Percentiles rank a stretch among this genome's conserved stretches.
Evolutionary conservation across 2,113 vertebrate genomes (phyloP).

Genomic region (Ibidorhyncha struthersii): DNA sequence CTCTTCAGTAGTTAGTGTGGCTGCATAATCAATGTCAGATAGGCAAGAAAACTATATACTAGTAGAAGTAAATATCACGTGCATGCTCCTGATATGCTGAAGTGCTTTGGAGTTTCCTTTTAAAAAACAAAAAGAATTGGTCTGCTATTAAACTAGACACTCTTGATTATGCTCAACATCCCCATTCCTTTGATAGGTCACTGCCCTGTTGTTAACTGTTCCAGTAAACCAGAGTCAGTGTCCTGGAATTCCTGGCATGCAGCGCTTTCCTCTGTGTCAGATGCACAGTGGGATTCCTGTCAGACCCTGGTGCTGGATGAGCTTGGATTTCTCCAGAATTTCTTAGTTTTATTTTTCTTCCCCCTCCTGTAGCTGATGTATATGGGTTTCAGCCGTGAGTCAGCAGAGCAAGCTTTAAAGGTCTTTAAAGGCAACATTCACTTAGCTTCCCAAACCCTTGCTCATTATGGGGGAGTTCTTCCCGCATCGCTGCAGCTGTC

Average conservation of each 20-base stretch:
- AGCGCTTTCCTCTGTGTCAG: not conserved
- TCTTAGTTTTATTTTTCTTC: not conserved
- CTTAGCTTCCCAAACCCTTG: conserved; percentile 85
- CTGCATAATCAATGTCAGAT: not conserved
- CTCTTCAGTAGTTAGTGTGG: not conserved
- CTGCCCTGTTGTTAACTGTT: conserved; percentile 56
- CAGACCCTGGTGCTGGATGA: not conserved
- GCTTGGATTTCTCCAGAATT: not conserved
- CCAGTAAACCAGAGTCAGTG: conserved; percentile 47
- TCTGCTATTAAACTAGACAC: not conserved
- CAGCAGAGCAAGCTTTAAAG: conserved; percentile 76
- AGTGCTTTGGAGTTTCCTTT: conserved; percentile 1
- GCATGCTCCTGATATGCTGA: not conserved
- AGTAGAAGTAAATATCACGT: not conserved
- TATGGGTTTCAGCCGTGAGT: conserved; percentile 81
- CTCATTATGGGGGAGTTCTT: conserved; percentile 81
- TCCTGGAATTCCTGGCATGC: conserved; percentile 60
- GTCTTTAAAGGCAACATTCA: conserved; percentile 83
- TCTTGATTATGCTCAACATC: not conserved
- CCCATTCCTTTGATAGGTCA: conserved; percentile 22
- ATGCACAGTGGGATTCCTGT: not conserved
- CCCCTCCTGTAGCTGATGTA: conserved; percentile 78
- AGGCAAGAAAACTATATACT: not conserved
- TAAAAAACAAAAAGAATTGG: not conserved
- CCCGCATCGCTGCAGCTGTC: conserved; percentile 72